A percentile compares a stretch with the other conserved stretches of the same genome.
Evolutionary conservation across 1,140 invertebrate species (phyloP).

Genomic region (Scaptomyza hsui): DNA sequence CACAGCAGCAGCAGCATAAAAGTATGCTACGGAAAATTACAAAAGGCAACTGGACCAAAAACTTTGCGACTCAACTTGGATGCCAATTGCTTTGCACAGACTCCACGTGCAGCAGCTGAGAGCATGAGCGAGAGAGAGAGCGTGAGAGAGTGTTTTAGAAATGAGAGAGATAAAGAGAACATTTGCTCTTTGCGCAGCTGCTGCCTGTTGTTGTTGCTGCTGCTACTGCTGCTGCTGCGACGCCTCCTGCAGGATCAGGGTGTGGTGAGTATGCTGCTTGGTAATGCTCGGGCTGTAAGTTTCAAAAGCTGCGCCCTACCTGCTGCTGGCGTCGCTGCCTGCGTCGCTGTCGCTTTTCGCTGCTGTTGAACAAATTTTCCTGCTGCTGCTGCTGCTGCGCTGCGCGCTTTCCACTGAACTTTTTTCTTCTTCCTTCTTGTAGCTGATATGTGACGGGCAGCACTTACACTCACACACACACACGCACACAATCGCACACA

Average conservation of each 20-base stretch:
- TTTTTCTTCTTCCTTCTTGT: constrained; percentile 25
- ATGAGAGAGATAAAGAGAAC: constrained; percentile 17
- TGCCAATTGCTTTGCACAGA: constrained; percentile 70
- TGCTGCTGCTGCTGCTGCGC: constrained; percentile 31
- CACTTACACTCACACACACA: constrained; percentile 35
- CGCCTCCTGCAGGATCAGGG: constrained; percentile 77
- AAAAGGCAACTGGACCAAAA: constrained; percentile 67
- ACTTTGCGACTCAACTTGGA: constrained; percentile 48
- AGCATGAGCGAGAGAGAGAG: neutral
- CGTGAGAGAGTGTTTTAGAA: neutral
- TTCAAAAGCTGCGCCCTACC: constrained; percentile 65
- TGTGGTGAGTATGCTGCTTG: constrained; percentile 76
- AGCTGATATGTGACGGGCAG: constrained; percentile 71
- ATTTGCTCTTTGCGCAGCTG: constrained; percentile 68
- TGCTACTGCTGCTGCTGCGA: constrained; percentile 17
- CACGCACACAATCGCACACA: constrained; percentile 39
- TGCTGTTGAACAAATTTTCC: constrained; percentile 47
- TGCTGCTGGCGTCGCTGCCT: constrained; percentile 65
- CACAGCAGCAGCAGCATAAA: constrained; percentile 51
- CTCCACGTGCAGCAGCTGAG: constrained; percentile 64
- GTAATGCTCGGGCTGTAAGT: constrained; percentile 66
- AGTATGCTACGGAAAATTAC: constrained; percentile 71
- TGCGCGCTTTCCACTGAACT: constrained; percentile 61
- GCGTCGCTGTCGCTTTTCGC: constrained; percentile 33
- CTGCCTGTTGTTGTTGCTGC: constrained; percentile 42